Percentiles rank a stretch among this genome's conserved stretches.
Evolutionary conservation across 1,140 invertebrate genomes (phyloP).

Genomic region (Gerris buenoi): DNA sequence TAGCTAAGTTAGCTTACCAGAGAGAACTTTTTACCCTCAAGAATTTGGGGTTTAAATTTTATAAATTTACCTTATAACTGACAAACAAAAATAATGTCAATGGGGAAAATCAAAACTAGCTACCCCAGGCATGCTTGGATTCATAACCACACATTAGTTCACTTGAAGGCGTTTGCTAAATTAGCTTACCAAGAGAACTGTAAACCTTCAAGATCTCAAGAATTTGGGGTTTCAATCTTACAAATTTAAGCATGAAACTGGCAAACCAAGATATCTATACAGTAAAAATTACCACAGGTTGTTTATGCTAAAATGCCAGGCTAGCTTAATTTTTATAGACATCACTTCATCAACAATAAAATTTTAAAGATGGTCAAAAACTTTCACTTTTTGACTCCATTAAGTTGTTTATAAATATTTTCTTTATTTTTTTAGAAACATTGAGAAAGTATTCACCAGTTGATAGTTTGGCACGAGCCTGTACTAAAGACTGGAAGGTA

Average conservation of each 20-base stretch:
- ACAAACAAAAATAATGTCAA: too few relatives aligned
- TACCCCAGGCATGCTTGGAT: too few relatives aligned
- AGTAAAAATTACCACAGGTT: not conserved
- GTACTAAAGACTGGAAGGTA: conserved; percentile 30
- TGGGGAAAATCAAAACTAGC: too few relatives aligned
- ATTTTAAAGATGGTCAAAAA: not conserved
- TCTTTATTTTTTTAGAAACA: conserved; percentile 30
- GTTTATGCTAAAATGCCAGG: not conserved
- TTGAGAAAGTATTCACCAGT: conserved; percentile 39
- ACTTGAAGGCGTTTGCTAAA: too few relatives aligned
- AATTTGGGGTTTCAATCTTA: too few relatives aligned
- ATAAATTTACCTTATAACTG: too few relatives aligned
- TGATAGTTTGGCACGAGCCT: conserved; percentile 31
- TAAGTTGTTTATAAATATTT: not conserved
- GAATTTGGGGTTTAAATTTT: too few relatives aligned
- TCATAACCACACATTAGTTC: too few relatives aligned
- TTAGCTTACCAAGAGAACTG: too few relatives aligned
- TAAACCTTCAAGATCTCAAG: too few relatives aligned
- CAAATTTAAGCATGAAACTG: not conserved
- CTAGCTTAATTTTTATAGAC: not conserved
- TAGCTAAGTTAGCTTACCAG: too few relatives aligned
- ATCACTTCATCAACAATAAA: not conserved
- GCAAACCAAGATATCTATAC: not conserved
- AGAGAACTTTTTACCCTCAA: too few relatives aligned
- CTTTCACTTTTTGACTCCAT: not conserved